Base-by-base conservation (phyloP, 2,113 vertebrate species). In the Hassar affinis region DNA sequence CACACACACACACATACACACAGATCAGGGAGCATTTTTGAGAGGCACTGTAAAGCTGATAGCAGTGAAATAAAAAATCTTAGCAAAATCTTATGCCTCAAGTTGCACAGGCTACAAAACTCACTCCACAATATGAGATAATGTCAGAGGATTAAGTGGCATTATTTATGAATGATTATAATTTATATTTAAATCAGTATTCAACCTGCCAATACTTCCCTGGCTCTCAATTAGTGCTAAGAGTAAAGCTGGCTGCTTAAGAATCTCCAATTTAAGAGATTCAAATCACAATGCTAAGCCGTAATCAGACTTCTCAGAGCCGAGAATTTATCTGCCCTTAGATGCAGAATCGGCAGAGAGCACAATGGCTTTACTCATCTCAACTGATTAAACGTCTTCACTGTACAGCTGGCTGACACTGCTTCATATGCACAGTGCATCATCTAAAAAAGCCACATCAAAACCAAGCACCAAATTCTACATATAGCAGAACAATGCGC, bases 391-490 rank as follows among this genome's bases (percentile, higher is more conserved):
- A 82, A 76, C 6, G 77, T 62, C 80, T 83, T 69, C 22, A 30
- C 35, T 78, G 68, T 80, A 84, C 75, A 52, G 45, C 68, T 71
- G 78, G 64, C 64, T 25, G 59, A 77, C 45, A 25, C 69, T 72
- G 69, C 45, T 82, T 69, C 45, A 80, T 85, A 85, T 76, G 49
- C 78, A 61, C 56, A 72, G 56, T 61, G 75, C 33, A 10, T 76
- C 56, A 17, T 74, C 54, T 86, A 59, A 89, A 91, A 84, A 89
- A 62, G 78, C n/a, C 86, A 85, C 85, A 84, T 91, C 38, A 27
- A 89, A 91, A 90, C 90, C 88, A 89, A 81, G 30, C 85, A 85
- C 88, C 88, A 92, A 93, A 91, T 94, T 93, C 90, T 89, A 89
- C 86, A 88, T 87, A 89, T 85, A 86, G 79, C 88, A 92, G 91